Evolutionary conservation across 2,888 invertebrate species (phyloP).

Genomic region (Sclerodermus sp.): DNA sequence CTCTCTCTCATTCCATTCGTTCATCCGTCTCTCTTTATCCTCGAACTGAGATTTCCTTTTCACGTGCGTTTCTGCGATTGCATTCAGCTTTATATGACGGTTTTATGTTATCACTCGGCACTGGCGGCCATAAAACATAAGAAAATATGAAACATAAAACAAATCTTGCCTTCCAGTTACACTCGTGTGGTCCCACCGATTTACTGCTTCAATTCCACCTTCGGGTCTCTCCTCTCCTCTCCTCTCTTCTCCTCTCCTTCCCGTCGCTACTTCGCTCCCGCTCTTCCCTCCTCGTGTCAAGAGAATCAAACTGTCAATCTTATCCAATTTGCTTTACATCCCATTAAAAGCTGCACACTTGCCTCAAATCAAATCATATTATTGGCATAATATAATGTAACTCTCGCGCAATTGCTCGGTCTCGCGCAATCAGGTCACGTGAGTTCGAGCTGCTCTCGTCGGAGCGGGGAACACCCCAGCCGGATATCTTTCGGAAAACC

Average conservation of each 20-base stretch:
- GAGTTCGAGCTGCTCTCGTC: no score
- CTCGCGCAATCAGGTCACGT: no score
- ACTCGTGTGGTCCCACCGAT: neutral
- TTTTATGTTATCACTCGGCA: slow-evolving; percentile 25
- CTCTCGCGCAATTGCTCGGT: no score
- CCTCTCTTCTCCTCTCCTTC: neutral
- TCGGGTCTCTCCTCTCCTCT: neutral
- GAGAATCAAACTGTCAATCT: no score
- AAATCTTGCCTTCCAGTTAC: neutral
- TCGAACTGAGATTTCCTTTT: neutral
- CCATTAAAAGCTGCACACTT: no score
- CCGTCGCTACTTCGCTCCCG: neutral
- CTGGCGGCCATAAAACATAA: slow-evolving; percentile 25
- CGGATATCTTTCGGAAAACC: no score
- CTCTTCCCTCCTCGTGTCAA: slow-evolving; percentile 6
- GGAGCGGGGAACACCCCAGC: no score
- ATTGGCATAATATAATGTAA: no score
- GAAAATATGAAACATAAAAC: slow-evolving; percentile 28
- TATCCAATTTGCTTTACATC: no score
- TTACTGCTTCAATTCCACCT: no score
- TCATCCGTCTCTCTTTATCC: slow-evolving; percentile 5
- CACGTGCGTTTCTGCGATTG: neutral
- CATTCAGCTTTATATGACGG: neutral
- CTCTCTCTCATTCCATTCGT: neutral
- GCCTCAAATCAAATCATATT: no score